Evolutionary conservation across 2,113 vertebrate genomes (phyloP).

Genomic region (Cyphomyrus plagiostoma): DNA sequence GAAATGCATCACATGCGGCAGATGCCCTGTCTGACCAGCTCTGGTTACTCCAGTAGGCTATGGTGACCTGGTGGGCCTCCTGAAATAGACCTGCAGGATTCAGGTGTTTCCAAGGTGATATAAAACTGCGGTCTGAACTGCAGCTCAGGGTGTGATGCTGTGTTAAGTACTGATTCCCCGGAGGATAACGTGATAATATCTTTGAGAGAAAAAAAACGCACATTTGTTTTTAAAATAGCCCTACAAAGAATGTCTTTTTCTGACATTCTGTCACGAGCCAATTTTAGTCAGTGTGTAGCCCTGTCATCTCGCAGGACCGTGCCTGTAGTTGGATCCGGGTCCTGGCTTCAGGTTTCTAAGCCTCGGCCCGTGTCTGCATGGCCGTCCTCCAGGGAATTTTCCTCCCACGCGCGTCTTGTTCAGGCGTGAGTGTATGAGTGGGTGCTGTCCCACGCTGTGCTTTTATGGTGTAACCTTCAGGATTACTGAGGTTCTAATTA

Average conservation of each 20-base stretch:
- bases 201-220: background rate
- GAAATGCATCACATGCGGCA: background rate
- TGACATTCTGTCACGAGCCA: background rate
- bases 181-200: background rate
- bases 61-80: background rate
- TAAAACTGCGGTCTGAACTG: background rate
- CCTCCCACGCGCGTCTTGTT: background rate
- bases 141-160: background rate
- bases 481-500: background rate
- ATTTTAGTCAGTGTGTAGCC: background rate
- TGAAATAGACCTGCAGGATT: background rate
- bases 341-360: background rate
- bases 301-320: background rate
- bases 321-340: background rate
- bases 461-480: background rate
- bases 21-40: background rate
- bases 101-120: background rate
- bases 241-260: background rate
- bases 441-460: background rate
- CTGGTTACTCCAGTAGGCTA: background rate
- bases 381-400: background rate
- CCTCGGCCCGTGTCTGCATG: background rate
- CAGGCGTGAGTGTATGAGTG: background rate
- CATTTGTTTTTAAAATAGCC: background rate
- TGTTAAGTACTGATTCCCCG: background rate